Conservation (phyloP, 2,113 vertebrate species). For the Pseudopipra pipra region DNA sequence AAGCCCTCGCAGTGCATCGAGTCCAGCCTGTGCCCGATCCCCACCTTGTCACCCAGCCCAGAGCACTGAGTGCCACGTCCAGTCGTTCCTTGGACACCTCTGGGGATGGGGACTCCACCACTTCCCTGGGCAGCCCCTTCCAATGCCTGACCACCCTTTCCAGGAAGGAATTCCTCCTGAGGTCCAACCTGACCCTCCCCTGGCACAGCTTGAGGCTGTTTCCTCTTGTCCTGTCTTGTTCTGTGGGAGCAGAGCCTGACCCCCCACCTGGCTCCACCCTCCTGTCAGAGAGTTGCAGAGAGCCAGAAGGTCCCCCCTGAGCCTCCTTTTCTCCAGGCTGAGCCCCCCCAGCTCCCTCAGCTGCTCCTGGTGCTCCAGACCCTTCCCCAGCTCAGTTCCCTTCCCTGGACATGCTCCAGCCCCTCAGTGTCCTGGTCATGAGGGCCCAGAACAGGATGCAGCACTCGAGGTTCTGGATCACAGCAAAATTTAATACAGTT, state of each 20-base stretch:
- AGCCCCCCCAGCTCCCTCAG: neutral
- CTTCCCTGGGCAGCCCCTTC: neutral
- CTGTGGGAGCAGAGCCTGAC: too few species aligned
- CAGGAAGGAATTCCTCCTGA: neutral
- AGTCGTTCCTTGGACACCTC: neutral
- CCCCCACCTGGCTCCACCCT: too few species aligned
- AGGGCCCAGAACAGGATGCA: neutral
- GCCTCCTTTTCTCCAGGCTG: too few species aligned
- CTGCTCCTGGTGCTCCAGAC: neutral
- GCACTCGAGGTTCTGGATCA: neutral
- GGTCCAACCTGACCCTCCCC: rapidly evolving
- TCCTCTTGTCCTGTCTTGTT: neutral
- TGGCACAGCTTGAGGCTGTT: neutral
- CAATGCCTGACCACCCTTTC: rapidly evolving
- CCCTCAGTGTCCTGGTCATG: neutral
- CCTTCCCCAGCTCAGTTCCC: neutral
- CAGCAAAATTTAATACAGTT: rapidly evolving
- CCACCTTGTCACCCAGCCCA: neutral
- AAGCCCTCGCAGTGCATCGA: neutral
- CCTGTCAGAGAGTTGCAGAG: too few species aligned
- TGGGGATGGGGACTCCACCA: neutral
- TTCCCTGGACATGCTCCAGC: rapidly evolving
- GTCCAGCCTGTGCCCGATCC: neutral
- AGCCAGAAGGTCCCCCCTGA: too few species aligned
- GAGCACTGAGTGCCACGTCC: neutral